These are phyloP conservation scores for Arrhamphus sclerolepis DNA, from an alignment of 2,797 vertebrate genomes.

Conservation along the genomic window DNA sequence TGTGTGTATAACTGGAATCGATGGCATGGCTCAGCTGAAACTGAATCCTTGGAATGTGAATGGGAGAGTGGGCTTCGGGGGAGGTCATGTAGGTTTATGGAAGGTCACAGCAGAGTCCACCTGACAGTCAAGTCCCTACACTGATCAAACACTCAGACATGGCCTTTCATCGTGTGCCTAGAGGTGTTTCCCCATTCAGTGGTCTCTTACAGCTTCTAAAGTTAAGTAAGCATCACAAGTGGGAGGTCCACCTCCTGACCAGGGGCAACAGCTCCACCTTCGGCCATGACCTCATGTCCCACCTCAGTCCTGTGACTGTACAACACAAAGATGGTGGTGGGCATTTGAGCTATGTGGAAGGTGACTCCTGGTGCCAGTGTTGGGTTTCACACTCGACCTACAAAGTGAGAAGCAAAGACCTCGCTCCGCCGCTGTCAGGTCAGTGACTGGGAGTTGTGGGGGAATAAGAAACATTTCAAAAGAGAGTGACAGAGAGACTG, in stretches of 20 bases:
- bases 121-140: constrained; percentile 20
- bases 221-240: constrained; percentile 45
- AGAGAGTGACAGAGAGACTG: constrained; percentile 24
- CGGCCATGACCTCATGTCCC: constrained; percentile 39
- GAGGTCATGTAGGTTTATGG: constrained; percentile 57
- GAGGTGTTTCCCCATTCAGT: constrained; percentile 16
- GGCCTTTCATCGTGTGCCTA: constrained; percentile 49
- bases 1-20: constrained; percentile 57
- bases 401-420: constrained; percentile 50
- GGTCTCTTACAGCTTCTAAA: constrained; percentile 30
- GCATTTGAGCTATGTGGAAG: constrained; percentile 68
- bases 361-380: constrained; percentile 78
- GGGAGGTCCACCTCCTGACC: constrained; percentile 11
- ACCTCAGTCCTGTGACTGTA: constrained; percentile 66
- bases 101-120: constrained; percentile 46
- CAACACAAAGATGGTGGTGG: constrained; percentile 46
- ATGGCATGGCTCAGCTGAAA: constrained; percentile 65
- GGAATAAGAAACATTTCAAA: constrained; percentile 1
- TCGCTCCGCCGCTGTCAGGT: constrained; percentile 21
- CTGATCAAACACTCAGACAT: constrained; percentile 48
- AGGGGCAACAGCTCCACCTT: constrained; percentile 4
- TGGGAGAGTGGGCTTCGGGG: constrained; percentile 16
- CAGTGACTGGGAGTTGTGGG: constrained; percentile 2
- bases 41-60: constrained; percentile 61
- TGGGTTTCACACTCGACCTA: constrained; percentile 69